These are phyloP conservation scores for Meda fulgida DNA, from an alignment of 2,797 vertebrate species.

Conservation along the genomic window DNA sequence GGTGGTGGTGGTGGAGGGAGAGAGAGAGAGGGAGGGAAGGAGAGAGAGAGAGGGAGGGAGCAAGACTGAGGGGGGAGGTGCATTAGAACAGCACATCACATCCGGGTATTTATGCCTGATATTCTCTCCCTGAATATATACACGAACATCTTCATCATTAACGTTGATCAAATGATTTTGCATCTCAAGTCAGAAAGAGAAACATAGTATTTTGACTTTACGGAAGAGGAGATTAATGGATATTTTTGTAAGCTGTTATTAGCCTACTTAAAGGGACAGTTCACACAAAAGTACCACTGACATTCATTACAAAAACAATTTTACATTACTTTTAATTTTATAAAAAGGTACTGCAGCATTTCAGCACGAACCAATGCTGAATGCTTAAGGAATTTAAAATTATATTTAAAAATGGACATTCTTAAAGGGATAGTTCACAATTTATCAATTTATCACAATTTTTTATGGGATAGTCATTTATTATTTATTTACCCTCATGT, in stretches of 20 bases:
- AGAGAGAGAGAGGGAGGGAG: neutral
- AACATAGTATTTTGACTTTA: neutral
- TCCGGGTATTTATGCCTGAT: conserved; percentile 57
- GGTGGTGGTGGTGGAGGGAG: conserved; percentile 4
- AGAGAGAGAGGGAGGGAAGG: neutral
- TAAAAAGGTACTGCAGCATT: no score
- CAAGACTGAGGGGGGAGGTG: conserved; percentile 54
- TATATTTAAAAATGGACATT: no score
- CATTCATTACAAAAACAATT: no score
- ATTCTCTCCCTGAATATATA: neutral
- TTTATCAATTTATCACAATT: no score
- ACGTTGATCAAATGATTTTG: neutral
- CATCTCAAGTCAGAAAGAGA: neutral
- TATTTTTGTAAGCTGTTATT: neutral
- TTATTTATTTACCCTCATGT: no score
- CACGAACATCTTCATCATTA: neutral
- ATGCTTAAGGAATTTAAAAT: no score
- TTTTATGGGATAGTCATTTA: no score
- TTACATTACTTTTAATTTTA: no score
- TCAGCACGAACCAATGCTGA: no score
- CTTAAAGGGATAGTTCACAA: neutral
- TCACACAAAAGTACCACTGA: no score
- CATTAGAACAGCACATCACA: conserved; percentile 59
- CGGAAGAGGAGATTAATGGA: neutral
- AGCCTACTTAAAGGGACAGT: no score